These are phyloP conservation scores for Eristalis tenax DNA, from an alignment of 2,888 invertebrate species.

Conservation along the genomic window DNA sequence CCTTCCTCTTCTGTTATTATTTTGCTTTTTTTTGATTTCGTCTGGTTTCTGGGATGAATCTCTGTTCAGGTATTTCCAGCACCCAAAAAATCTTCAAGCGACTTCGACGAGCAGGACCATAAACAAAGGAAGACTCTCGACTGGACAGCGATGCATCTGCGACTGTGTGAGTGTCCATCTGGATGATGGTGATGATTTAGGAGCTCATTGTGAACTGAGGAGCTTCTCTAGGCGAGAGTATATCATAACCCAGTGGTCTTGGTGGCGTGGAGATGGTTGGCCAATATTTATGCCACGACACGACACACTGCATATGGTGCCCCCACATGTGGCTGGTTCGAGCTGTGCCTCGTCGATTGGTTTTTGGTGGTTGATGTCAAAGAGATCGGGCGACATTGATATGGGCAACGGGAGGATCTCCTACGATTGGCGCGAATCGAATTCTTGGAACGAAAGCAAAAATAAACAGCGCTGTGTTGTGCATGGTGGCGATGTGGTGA, in stretches of 20 bases:
- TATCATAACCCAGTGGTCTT: constrained; percentile 59
- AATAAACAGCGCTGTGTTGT: background rate
- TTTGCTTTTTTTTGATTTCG: background rate
- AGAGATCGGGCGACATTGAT: constrained; percentile 68
- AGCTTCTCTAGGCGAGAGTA: constrained; percentile 61
- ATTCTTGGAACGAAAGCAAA: constrained; percentile 48
- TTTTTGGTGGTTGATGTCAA: constrained; percentile 55
- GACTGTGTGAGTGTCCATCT: constrained; percentile 21
- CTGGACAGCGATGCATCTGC: constrained; percentile 7
- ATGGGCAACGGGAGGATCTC: constrained; percentile 44
- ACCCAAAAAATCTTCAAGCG: constrained; percentile 57
- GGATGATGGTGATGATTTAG: constrained; percentile 68
- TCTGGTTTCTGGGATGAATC: constrained; percentile 45
- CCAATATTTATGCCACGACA: constrained; percentile 62
- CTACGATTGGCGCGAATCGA: constrained; percentile 66
- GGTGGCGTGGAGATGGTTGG: constrained; percentile 8
- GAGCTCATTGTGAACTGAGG: constrained; percentile 67
- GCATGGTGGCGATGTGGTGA: too few species aligned
- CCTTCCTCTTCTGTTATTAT: too few species aligned
- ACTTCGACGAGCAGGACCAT: constrained; percentile 43
- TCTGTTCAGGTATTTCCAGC: constrained; percentile 68
- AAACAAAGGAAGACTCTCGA: constrained; percentile 46
- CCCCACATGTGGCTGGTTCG: constrained; percentile 53
- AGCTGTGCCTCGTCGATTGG: constrained; percentile 13
- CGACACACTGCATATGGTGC: constrained; percentile 41